Evolutionary conservation across 2,888 invertebrate genomes (phyloP).

Genomic region (Mimas tiliae): DNA sequence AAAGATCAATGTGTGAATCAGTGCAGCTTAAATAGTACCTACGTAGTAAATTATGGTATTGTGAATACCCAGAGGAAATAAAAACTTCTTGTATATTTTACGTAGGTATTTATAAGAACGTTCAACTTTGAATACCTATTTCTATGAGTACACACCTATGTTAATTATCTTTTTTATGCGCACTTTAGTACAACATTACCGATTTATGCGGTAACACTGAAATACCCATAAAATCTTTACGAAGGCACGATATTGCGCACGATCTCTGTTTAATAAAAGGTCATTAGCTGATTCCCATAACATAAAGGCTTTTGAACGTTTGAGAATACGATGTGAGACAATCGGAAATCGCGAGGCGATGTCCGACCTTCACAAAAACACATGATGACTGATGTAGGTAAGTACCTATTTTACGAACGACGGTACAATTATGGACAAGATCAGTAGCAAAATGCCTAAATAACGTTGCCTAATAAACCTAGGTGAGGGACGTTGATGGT

Average conservation of each 20-base stretch:
- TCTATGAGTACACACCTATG: background rate
- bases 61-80: background rate
- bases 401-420: background rate
- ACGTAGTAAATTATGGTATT: background rate
- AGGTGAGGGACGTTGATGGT: constrained; percentile 43
- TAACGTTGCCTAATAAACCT: constrained; percentile 24
- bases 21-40: no score
- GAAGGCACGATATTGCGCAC: background rate
- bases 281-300: background rate
- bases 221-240: background rate
- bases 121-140: background rate
- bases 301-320: background rate
- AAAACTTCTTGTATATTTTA: background rate
- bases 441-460: background rate
- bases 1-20: no score
- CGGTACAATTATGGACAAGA: background rate
- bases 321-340: constrained; percentile 6
- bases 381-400: constrained; percentile 2
- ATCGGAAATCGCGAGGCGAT: constrained; percentile 1
- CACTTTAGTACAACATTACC: background rate
- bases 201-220: background rate
- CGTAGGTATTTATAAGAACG: background rate
- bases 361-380: constrained; percentile 18
- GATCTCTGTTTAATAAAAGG: background rate
- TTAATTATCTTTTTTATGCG: background rate